Evolutionary conservation across 2,113 vertebrate genomes (phyloP).

Genomic region (Alouatta palliata): DNA sequence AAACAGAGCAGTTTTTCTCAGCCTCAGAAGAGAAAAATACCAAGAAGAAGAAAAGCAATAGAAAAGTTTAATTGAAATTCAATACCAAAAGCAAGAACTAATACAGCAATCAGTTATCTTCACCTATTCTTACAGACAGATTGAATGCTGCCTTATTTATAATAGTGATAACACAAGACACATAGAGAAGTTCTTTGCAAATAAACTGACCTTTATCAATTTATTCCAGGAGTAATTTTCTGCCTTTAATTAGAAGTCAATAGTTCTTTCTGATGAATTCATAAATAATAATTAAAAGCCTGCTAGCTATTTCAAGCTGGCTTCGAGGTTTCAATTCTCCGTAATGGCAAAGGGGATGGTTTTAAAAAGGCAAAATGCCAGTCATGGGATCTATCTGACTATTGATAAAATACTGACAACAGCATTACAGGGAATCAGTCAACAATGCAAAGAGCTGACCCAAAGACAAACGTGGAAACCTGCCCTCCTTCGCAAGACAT

Average conservation of each 20-base stretch:
- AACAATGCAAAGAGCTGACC: slow-evolving; percentile 89
- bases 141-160: slow-evolving; percentile 72
- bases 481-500: slow-evolving; percentile 80
- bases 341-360: slow-evolving; percentile 81
- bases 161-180: slow-evolving; percentile 68
- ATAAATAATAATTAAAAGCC: slow-evolving; percentile 84
- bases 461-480: slow-evolving; percentile 81
- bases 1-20: slow-evolving; percentile 38
- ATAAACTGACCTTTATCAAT: slow-evolving; percentile 87
- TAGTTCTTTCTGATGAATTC: slow-evolving; percentile 82
- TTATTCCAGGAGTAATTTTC: slow-evolving; percentile 83
- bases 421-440: slow-evolving; percentile 84
- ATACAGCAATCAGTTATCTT: slow-evolving; percentile 70
- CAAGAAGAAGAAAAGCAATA: slow-evolving; percentile 57
- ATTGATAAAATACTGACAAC: slow-evolving; percentile 87
- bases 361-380: slow-evolving; percentile 87
- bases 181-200: slow-evolving; percentile 78
- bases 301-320: slow-evolving; percentile 78
- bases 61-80: slow-evolving; percentile 77
- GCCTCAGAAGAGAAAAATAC: slow-evolving; percentile 40
- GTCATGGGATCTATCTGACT: slow-evolving; percentile 85
- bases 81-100: slow-evolving; percentile 63
- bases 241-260: slow-evolving; percentile 84
- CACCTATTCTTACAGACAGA: slow-evolving; percentile 71
- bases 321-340: slow-evolving; percentile 80